These are phyloP conservation scores for Ondatra zibethicus DNA, from an alignment of 2,113 vertebrate species.

Conservation along the genomic window DNA sequence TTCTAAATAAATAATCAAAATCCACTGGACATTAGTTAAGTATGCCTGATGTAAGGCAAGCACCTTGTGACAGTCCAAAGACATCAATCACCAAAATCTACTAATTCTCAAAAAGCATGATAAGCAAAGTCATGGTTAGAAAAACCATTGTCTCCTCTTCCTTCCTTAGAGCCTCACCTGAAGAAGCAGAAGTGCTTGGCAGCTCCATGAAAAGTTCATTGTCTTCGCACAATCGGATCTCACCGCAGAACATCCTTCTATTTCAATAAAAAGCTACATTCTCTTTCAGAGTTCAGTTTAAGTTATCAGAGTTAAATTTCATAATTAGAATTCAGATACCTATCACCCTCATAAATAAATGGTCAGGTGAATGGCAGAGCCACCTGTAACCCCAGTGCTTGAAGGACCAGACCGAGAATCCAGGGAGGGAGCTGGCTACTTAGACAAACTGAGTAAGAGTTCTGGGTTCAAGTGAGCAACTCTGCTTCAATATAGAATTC, in stretches of 20 bases:
- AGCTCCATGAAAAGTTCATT: not conserved
- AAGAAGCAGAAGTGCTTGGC: not conserved
- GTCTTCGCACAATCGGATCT: not conserved
- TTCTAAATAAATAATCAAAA: slow-evolving; percentile 26
- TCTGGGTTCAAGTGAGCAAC: not conserved
- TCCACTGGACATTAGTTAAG: not conserved
- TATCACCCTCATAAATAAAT: no score
- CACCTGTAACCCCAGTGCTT: not conserved
- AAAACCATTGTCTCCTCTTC: not conserved
- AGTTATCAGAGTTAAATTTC: not conserved
- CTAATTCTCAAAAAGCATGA: not conserved
- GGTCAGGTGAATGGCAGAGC: not conserved
- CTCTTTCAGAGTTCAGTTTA: not conserved
- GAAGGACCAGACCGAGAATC: not conserved
- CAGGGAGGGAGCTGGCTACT: not conserved
- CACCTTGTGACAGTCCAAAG: not conserved
- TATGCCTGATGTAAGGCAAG: not conserved
- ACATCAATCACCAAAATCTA: not conserved
- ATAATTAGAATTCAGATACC: not conserved
- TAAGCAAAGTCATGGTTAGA: not conserved
- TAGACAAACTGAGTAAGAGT: no score
- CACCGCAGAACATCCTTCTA: not conserved
- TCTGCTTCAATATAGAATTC: not conserved
- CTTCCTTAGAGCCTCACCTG: not conserved
- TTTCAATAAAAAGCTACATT: not conserved